Evolutionary conservation across 2,113 vertebrate species (phyloP).

Genomic region (Anolis sagrei): DNA sequence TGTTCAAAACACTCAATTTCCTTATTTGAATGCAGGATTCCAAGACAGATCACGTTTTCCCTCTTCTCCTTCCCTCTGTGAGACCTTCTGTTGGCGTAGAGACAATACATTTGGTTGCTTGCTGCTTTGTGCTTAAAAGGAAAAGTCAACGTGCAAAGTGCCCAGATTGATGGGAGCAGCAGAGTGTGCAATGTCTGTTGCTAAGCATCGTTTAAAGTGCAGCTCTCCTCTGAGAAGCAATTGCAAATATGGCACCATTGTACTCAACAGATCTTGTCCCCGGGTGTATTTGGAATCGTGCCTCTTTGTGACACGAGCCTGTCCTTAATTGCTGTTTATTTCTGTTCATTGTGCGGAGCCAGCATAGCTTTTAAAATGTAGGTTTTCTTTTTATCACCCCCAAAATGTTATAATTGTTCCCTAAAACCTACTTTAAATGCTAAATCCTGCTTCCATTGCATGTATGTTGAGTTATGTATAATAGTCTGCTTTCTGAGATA

Average conservation of each 20-base stretch:
- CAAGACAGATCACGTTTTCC: background rate
- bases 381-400: constrained; percentile 29
- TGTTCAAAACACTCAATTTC: background rate
- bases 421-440: background rate
- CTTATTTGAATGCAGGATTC: background rate
- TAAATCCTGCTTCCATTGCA: background rate
- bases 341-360: constrained; percentile 31
- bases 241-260: constrained; percentile 47
- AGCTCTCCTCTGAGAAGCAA: constrained; percentile 43
- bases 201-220: constrained; percentile 59
- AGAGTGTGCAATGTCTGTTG: constrained; percentile 40
- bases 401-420: background rate
- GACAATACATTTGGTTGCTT: constrained; percentile 14
- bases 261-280: constrained; percentile 54
- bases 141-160: constrained; percentile 36
- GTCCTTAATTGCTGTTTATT: constrained; percentile 18
- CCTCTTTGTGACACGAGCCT: constrained; percentile 44
- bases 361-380: background rate
- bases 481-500: background rate
- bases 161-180: constrained; percentile 44
- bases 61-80: background rate
- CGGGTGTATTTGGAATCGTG: constrained; percentile 25
- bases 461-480: background rate
- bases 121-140: background rate
- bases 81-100: background rate